Base-by-base conservation (phyloP, 2,113 vertebrate species). In the Protobothrops mucrosquamatus region DNA sequence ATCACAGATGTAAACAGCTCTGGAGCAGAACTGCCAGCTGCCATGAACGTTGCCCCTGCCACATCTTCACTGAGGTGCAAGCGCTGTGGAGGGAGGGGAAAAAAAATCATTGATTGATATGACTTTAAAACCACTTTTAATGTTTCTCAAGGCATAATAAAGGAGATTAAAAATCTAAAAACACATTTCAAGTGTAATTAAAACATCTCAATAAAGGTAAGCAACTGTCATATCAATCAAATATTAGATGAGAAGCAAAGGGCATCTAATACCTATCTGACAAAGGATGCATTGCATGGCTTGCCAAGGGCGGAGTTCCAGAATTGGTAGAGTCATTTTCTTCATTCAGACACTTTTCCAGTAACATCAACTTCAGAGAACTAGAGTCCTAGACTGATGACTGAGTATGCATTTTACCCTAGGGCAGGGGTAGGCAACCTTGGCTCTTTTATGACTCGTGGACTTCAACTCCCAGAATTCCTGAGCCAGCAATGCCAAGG, bases 1-100 rank as follows among this genome's bases (percentile, higher is more conserved):
- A 99, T 99, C 96, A 99, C 98, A n/a, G 99, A 99, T 18, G 99
- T 99, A 97, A 99, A 99, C 52, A 99, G 97, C 96, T 99, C 99
- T 1, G 99, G 99, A 92, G 99, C 99, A 0, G 99, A 99, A 95
- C 99, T 99, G 95, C 99, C 99, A 0, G 99, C 99, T 6, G 99
- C 99, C 99, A 99, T 99, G 96, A 99, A 99, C 0, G 99, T 99
- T 23, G 99, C 99, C 87, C 99, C 99, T 8, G 99, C 99, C 88
- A 99, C 99, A 93, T 99, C 99, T 97, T 99, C 99, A 22, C 99
- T 99, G 92, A 99, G 98, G 61, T 99, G 98, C 85, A 99, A 97
- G 87, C 98, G 98, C 99, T 99, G 96, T 26, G 93, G 89, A 95
- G 22, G 94, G 91, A 97, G 86, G 95, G 15, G 29, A 23, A 90